Percentiles rank a stretch among this genome's conserved stretches.
Conservation (phyloP, 1,140 invertebrate species). For the Sycobia sp. region DNA sequence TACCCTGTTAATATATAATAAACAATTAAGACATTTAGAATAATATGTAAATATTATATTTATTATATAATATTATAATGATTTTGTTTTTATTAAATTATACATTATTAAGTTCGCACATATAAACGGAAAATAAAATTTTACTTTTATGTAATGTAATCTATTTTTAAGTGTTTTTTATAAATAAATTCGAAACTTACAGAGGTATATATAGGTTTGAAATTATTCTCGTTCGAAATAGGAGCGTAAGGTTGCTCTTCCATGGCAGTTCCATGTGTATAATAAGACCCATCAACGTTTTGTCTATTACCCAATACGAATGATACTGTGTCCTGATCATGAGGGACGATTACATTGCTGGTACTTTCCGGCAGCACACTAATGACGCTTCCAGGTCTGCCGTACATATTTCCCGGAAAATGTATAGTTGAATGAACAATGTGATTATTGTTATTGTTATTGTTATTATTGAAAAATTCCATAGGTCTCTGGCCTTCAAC, state of each 20-base stretch:
- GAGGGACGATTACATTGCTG: constrained; percentile 68
- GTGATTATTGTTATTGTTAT: neutral
- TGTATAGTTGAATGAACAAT: constrained; percentile 25
- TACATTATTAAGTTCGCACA: too few relatives aligned
- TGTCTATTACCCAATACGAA: constrained; percentile 70
- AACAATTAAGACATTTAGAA: too few relatives aligned
- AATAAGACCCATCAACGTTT: constrained; percentile 63
- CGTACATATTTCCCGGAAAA: constrained; percentile 30
- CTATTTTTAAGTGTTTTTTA: too few relatives aligned
- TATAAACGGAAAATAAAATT: too few relatives aligned
- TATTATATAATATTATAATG: too few relatives aligned
- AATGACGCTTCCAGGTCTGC: constrained; percentile 34
- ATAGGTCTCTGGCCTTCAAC: constrained; percentile 34
- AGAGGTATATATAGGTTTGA: constrained; percentile 44
- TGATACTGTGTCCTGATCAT: constrained; percentile 68
- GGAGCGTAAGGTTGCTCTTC: constrained; percentile 58
- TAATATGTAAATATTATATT: too few relatives aligned
- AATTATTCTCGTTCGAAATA: constrained; percentile 41
- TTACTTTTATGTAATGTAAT: too few relatives aligned
- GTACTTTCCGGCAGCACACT: constrained; percentile 60
- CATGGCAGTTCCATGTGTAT: constrained; percentile 53
- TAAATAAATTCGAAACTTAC: neutral
- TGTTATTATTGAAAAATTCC: constrained; percentile 6
- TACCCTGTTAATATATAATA: constrained; percentile 12
- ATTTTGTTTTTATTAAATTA: too few relatives aligned